A percentile compares a stretch with the other conserved stretches of the same genome.
Conservation (phyloP, 2,888 invertebrate species). For the Patella pellucida region DNA sequence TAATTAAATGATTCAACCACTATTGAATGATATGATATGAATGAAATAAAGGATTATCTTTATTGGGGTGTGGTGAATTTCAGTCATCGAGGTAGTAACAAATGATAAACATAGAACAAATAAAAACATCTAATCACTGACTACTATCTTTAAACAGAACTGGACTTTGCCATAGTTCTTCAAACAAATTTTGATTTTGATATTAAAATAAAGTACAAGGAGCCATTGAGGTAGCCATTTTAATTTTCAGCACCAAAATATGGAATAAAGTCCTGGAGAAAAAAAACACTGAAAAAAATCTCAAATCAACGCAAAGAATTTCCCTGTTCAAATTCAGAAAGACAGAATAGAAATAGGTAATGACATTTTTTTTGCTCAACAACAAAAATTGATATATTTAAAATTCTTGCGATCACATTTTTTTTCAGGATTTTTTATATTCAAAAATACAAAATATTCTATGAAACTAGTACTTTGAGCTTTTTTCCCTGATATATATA, state of each 20-base stretch:
- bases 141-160: too few relatives aligned
- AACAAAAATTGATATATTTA: too few relatives aligned
- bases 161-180: too few relatives aligned
- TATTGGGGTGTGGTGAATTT: not conserved
- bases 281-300: too few relatives aligned
- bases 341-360: too few relatives aligned
- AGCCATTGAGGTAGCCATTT: conserved; percentile 7
- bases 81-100: not conserved
- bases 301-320: too few relatives aligned
- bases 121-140: conserved; percentile 31
- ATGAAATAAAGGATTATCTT: too few relatives aligned
- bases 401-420: conserved; percentile 15
- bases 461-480: conserved; percentile 37
- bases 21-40: too few relatives aligned
- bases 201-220: not conserved
- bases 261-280: conserved; percentile 13
- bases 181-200: conserved; percentile 1
- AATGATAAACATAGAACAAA: conserved; percentile 30
- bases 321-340: too few relatives aligned
- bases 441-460: conserved; percentile 47
- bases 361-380: too few relatives aligned
- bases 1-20: too few relatives aligned
- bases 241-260: conserved; percentile 17
- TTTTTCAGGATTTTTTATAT: conserved; percentile 37
- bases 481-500: conserved; percentile 39